Conservation (phyloP, 2,888 invertebrate genomes). For the Mellilla xanthometata region DNA sequence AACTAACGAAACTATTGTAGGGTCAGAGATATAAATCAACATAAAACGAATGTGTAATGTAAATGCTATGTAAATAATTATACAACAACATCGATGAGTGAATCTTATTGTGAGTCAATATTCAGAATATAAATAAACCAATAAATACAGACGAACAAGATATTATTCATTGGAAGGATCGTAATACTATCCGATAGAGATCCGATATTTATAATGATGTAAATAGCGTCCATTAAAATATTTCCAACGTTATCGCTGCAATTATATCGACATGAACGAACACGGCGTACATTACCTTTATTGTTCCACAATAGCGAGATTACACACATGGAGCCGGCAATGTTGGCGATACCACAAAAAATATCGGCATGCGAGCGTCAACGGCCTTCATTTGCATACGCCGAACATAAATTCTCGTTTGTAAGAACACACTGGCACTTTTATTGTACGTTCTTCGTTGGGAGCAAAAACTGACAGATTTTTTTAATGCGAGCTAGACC, state of each 20-base stretch:
- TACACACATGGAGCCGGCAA: slow-evolving; percentile 43
- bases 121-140: slow-evolving; percentile 20
- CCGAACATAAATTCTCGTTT: slow-evolving; percentile 80
- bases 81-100: slow-evolving; percentile 13
- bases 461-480: slow-evolving; percentile 63
- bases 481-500: slow-evolving; percentile 62
- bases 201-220: slow-evolving; percentile 29
- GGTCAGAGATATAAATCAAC: neutral
- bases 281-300: slow-evolving; percentile 45
- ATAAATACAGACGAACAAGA: slow-evolving; percentile 24
- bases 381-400: slow-evolving; percentile 74
- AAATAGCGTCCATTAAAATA: slow-evolving; percentile 30
- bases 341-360: slow-evolving; percentile 48
- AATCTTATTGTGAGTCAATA: slow-evolving; percentile 21
- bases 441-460: slow-evolving; percentile 74
- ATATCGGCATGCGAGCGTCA: slow-evolving; percentile 51
- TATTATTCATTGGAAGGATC: slow-evolving; percentile 26
- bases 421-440: slow-evolving; percentile 79
- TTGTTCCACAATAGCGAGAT: slow-evolving; percentile 44
- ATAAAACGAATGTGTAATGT: neutral
- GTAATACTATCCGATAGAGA: slow-evolving; percentile 28
- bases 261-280: slow-evolving; percentile 28
- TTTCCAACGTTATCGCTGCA: slow-evolving; percentile 28
- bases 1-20: neutral
- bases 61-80: slow-evolving; percentile 6